A percentile compares a stretch with the other conserved stretches of the same genome.
These are phyloP conservation scores for Neelides folsomi DNA, from an alignment of 2,888 invertebrate genomes.

Conservation along the genomic window DNA sequence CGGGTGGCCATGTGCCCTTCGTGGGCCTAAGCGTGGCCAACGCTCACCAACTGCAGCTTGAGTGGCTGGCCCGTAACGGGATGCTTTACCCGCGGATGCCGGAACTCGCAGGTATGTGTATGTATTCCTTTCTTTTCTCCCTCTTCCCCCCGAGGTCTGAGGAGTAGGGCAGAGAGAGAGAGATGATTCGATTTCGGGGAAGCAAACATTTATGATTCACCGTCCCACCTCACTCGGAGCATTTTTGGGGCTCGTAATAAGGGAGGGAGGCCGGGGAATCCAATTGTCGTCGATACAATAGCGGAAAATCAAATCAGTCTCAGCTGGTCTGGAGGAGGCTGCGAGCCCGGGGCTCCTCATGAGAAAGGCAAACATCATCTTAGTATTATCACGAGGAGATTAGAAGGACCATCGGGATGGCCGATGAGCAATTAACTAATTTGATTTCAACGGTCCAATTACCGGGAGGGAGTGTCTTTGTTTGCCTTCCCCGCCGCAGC, in stretches of 20 bases:
- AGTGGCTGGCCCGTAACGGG: constrained; percentile 80
- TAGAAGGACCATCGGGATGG: constrained; percentile 34
- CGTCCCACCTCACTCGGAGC: constrained; percentile 4
- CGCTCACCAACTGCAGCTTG: constrained; percentile 67
- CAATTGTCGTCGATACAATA: constrained; percentile 19
- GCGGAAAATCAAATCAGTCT: constrained; percentile 18
- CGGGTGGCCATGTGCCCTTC: constrained; percentile 9
- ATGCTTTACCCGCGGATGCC: constrained; percentile 83
- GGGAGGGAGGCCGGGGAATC: constrained; percentile 11
- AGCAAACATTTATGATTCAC: constrained; percentile 19
- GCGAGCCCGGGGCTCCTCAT: constrained; percentile 15
- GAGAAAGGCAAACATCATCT: constrained; percentile 34
- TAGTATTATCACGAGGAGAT: constrained; percentile 34
- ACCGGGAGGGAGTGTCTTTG: constrained; percentile 8
- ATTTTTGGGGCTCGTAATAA: too few relatives aligned
- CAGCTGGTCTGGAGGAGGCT: constrained; percentile 5
- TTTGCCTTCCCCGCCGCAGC: not conserved
- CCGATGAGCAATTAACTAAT: constrained; percentile 35
- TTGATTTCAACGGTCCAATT: constrained; percentile 35
- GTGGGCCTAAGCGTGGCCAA: constrained; percentile 40
- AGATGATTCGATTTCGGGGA: constrained; percentile 18
- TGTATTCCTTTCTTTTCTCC: not conserved
- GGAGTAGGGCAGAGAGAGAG: constrained; percentile 12
- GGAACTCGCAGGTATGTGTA: constrained; percentile 58
- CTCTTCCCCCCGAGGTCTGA: constrained; percentile 1